Base-by-base conservation (phyloP, 2,797 vertebrate species). In the Pseudochaenichthys georgianus region DNA sequence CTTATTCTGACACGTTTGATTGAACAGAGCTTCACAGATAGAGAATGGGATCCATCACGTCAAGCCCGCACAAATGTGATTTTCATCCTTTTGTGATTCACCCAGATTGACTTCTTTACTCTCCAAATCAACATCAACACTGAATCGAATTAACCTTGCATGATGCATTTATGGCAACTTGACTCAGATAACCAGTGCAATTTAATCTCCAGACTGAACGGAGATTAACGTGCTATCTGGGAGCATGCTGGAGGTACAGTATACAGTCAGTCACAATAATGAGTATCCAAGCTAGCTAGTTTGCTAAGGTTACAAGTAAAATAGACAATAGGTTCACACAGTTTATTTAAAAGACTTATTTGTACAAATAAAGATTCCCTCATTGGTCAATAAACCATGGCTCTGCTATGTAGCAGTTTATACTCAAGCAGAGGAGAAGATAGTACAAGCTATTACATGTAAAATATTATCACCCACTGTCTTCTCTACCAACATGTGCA, bases 81-180 rank as follows among this genome's bases (percentile, higher is more conserved):
- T 42, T 48, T 65, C 15, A 59, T 50, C 47, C 54, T 57, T 21
- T 13, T 16, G 21, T 31, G 38, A 59, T 9, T 21, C 11, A n/a
- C 13, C 19, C 16, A n/a, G 13, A 41, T 50, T 54, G 28, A 21
- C 23, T 42, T n/a, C 12, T 53, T 67, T 31, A 31, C 28, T 13
- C 63, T 46, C 13, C n/a, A 52, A 38, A 64, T 46, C 41, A 53
- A 21, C 23, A 54, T 42, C 5, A 66, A 66, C 52, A 31, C 10
- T 12, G 42, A 50, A 63, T 62, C 34, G 13, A 17, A 42, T 52
- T 2, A 58, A 34, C 3, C 23, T 46, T 46, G 41, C 17, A 21
- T 17, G 17, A 7, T 16, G 21, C 17, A 52, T 59, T 52, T 45
- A 52, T 9, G 9, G 13, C 1, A 31, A 43, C 19, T 9, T 52